Percentiles rank a stretch among this genome's conserved stretches.
phyloP scores from a whole-genome alignment of 2,888 invertebrate species.

The Mesorhabditis belari region DNA sequence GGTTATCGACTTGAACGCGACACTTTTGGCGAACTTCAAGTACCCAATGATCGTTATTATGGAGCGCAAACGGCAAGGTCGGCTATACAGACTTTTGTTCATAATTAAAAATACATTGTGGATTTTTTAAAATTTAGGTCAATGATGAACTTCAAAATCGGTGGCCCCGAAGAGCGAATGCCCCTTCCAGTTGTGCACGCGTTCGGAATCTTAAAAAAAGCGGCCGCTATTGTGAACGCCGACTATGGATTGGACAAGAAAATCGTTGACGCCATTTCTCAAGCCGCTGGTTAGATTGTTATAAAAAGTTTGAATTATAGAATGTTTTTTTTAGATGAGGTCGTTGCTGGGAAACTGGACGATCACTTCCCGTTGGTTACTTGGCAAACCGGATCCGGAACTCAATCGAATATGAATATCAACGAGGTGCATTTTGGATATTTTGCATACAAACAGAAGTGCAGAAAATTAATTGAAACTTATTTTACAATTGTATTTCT shows the following conservation, averaged over 20 bases:
- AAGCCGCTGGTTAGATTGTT: slow-evolving; percentile 77
- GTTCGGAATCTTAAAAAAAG: slow-evolving; percentile 91
- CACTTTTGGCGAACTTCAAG: slow-evolving; percentile 89
- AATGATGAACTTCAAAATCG: slow-evolving; percentile 91
- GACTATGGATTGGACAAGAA: slow-evolving; percentile 83
- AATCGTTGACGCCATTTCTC: slow-evolving; percentile 77
- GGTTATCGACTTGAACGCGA: slow-evolving; percentile 56
- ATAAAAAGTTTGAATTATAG: slow-evolving; percentile 1
- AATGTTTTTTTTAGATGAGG: slow-evolving; percentile 56
- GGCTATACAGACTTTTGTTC: too few species aligned
- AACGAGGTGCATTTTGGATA: slow-evolving; percentile 68
- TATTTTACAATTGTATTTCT: neutral
- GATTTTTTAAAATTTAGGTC: slow-evolving; percentile 60
- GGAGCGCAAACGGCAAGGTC: slow-evolving; percentile 87
- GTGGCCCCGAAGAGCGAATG: slow-evolving; percentile 83
- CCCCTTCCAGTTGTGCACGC: slow-evolving; percentile 89
- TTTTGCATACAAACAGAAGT: neutral
- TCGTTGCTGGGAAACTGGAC: slow-evolving; percentile 82
- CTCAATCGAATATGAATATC: slow-evolving; percentile 98
- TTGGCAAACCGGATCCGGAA: slow-evolving; percentile 99
- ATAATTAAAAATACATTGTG: too few species aligned
- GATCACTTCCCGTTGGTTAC: slow-evolving; percentile 95
- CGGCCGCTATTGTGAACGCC: slow-evolving; percentile 90
- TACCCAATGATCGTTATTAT: slow-evolving; percentile 83
- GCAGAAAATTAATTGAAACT: neutral